phyloP scores from a whole-genome alignment of 2,113 vertebrate species.

The Rhinopomastus cyanomelas region DNA sequence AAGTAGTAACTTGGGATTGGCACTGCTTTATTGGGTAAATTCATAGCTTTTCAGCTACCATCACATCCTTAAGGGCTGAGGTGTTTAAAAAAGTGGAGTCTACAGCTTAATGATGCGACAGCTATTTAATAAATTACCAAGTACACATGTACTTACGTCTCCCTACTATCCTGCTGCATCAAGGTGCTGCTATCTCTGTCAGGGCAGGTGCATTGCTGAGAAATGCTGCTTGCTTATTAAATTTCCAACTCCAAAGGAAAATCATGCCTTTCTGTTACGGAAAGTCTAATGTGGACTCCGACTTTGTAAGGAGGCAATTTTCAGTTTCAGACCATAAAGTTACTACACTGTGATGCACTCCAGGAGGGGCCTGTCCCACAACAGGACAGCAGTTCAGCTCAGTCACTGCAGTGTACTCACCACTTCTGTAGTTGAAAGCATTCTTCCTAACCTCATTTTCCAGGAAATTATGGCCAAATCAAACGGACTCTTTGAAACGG shows the following conservation, averaged over 20 bases:
- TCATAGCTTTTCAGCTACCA: background rate
- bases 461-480: conserved; percentile 17
- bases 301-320: background rate
- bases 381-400: background rate
- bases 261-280: background rate
- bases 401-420: background rate
- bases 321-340: background rate
- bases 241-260: background rate
- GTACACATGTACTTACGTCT: background rate
- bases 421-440: background rate
- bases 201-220: background rate
- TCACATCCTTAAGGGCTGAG: background rate
- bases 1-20: background rate
- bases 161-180: background rate
- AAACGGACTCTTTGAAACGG: background rate
- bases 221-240: background rate
- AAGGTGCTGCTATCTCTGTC: background rate
- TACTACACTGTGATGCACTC: background rate
- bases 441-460: background rate
- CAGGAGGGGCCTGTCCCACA: background rate
- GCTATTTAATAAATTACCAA: background rate
- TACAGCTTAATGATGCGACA: background rate
- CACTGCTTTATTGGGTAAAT: background rate
- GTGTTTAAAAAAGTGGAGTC: background rate
- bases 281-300: background rate